A percentile compares a stretch with the other conserved stretches of the same genome.
Evolutionary conservation across 2,888 invertebrate species (phyloP).

Genomic region (Drosophila paracracens): DNA sequence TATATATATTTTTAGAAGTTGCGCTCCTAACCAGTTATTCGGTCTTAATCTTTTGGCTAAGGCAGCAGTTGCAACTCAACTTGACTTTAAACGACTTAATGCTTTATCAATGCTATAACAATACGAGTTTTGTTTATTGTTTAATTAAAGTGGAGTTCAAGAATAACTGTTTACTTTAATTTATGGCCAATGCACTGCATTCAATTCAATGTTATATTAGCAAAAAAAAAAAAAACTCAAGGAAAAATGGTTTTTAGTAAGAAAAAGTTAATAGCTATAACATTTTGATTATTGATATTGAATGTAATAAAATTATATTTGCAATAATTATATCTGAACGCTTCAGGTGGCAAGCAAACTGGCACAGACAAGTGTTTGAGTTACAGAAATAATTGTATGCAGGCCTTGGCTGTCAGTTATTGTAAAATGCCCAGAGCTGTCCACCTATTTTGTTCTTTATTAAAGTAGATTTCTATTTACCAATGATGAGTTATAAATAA

Average conservation of each 20-base stretch:
- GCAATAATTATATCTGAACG: background rate
- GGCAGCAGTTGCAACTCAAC: background rate
- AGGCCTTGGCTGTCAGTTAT: background rate
- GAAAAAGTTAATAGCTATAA: background rate
- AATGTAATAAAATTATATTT: background rate
- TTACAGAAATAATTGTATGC: background rate
- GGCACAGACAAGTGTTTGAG: background rate
- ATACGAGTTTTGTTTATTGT: background rate
- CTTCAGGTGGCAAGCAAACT: background rate
- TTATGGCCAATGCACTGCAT: constrained; percentile 7
- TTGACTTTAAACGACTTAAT: background rate
- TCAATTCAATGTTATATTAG: constrained; percentile 21
- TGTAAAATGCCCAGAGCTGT: background rate
- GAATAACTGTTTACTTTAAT: constrained; percentile 18
- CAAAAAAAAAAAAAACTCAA: background rate
- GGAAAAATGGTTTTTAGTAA: background rate
- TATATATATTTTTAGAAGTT: background rate
- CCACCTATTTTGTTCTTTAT: background rate
- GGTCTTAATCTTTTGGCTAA: background rate
- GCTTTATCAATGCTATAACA: constrained; percentile 11
- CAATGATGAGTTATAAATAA: background rate
- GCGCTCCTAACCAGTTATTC: constrained; percentile 11
- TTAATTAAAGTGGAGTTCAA: constrained; percentile 11
- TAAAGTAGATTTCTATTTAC: background rate
- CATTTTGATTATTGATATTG: background rate